These are phyloP conservation scores for Anser brachyrhynchus DNA, from an alignment of 2,113 vertebrate species.

Conservation along the genomic window DNA sequence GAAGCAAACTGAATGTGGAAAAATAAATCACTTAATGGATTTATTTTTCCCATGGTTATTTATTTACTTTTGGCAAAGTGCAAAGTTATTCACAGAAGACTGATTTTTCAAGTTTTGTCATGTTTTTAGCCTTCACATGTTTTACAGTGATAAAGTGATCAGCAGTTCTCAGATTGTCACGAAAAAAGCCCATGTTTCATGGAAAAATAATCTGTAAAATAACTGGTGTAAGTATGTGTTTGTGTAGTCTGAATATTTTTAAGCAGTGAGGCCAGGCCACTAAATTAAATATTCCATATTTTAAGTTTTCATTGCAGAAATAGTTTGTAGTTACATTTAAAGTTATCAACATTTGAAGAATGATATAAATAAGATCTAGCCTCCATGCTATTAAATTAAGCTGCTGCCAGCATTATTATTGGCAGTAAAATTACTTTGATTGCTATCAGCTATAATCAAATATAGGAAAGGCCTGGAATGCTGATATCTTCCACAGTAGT, in stretches of 20 bases:
- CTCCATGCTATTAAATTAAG: constrained; percentile 69
- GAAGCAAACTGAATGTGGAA: not conserved
- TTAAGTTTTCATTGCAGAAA: constrained; percentile 16
- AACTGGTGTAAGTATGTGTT: not conserved
- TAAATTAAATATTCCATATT: constrained; percentile 9
- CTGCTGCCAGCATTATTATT: constrained; percentile 75
- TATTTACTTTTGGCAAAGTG: not conserved
- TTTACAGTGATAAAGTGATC: not conserved
- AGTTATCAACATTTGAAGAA: constrained; percentile 65
- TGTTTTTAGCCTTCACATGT: not conserved
- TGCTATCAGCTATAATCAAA: constrained; percentile 84
- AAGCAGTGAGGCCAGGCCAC: not conserved
- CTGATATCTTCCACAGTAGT: constrained; percentile 42
- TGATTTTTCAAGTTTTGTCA: not conserved
- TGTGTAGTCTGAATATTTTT: not conserved
- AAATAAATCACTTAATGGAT: not conserved
- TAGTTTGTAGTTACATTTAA: not conserved
- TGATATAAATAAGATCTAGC: constrained; percentile 65
- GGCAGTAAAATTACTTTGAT: constrained; percentile 79
- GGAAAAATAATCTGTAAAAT: not conserved
- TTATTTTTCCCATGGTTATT: not conserved
- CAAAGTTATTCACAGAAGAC: not conserved
- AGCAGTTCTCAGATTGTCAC: not conserved
- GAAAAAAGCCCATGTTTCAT: not conserved
- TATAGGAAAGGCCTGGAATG: constrained; percentile 75